A percentile compares a stretch with the other conserved stretches of the same genome.
phyloP scores from a whole-genome alignment of 2,797 vertebrate genomes.

The Gymnothorax javanicus region DNA sequence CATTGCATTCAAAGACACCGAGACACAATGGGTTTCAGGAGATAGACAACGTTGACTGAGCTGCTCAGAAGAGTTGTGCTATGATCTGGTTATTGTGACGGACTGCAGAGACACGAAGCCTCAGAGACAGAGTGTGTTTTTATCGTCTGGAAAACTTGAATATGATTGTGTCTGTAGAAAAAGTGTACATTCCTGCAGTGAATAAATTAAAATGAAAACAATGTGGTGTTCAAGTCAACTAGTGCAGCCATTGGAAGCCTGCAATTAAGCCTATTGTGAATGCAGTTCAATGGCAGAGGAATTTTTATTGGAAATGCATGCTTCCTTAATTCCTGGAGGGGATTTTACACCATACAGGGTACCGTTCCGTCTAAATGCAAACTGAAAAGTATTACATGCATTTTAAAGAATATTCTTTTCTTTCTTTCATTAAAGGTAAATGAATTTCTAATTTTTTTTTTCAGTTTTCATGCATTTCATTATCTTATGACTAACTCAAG shows the following conservation, averaged over 20 bases:
- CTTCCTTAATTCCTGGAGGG: not conserved
- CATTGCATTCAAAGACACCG: slow-evolving; percentile 34
- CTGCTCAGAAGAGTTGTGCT: not conserved
- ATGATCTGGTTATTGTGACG: not conserved
- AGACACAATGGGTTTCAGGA: slow-evolving; percentile 26
- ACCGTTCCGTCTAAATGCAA: not conserved
- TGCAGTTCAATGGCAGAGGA: not conserved
- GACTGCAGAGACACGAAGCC: not conserved
- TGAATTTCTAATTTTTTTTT: too few species aligned
- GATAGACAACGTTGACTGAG: slow-evolving; percentile 16
- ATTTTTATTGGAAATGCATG: not conserved
- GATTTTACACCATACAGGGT: not conserved
- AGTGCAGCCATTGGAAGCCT: not conserved
- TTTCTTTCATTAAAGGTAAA: too few species aligned
- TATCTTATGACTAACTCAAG: too few species aligned
- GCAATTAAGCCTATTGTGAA: not conserved
- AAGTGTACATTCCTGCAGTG: not conserved
- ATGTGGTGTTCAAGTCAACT: not conserved
- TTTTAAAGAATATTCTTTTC: not conserved
- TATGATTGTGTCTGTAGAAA: not conserved
- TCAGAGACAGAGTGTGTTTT: not conserved
- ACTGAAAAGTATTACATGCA: not conserved
- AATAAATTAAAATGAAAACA: not conserved
- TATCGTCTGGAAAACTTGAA: not conserved
- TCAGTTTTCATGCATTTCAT: too few species aligned